Conservation (phyloP, 2,797 vertebrate genomes). For the Alectoris magna region DNA sequence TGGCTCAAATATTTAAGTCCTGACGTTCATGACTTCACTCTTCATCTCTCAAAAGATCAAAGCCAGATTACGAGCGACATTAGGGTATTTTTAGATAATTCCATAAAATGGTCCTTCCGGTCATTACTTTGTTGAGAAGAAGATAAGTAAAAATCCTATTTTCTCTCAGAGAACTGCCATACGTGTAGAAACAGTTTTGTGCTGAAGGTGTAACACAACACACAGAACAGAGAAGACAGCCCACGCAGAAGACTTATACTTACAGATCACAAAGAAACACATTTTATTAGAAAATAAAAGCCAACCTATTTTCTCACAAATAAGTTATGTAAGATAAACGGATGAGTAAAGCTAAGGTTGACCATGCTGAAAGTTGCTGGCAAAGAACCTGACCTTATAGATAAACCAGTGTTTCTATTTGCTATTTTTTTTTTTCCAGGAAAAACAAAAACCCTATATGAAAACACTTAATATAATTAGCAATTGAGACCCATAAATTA, state of each 20-base stretch:
- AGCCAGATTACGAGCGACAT: neutral
- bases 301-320: neutral
- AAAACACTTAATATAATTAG: neutral
- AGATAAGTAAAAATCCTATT: neutral
- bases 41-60: neutral
- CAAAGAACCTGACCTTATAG: neutral
- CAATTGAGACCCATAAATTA: neutral
- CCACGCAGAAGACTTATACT: neutral
- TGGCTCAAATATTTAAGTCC: neutral
- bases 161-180: neutral
- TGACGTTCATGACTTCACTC: neutral
- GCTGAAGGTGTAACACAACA: neutral
- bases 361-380: neutral
- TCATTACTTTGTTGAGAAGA: neutral
- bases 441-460: neutral
- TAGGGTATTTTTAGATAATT: neutral
- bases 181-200: neutral
- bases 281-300: neutral
- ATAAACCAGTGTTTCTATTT: neutral
- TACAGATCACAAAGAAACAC: neutral
- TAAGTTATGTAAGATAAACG: neutral
- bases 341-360: fast-evolving
- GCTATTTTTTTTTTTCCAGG: neutral
- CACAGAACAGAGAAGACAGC: neutral
- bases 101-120: neutral